Base-by-base conservation (phyloP, 1,140 invertebrate genomes). In the Bombus waltoni region DNA sequence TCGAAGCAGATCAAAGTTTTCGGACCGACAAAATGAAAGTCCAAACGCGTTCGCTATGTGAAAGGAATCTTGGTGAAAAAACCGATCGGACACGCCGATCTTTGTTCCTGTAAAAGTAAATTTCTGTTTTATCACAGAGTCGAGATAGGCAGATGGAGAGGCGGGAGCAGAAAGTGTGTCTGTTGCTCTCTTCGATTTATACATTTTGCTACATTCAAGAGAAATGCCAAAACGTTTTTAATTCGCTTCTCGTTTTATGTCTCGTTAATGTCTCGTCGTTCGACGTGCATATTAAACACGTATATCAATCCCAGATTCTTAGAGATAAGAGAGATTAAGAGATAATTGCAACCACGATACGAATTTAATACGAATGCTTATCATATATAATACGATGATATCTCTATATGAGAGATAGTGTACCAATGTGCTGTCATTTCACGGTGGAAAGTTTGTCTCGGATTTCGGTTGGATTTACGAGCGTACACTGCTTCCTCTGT, bases 11-110 rank as follows among this genome's bases (percentile, higher is more conserved):
- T 88, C 42, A 77, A 81, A 87, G 81, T 91, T 89, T 90, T 90
- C 62, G 81, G 73, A 42, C 32, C 59, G 40, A 77, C n/a, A 57
- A 28, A 86, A 90, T 90, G 89, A 90, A 90, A 90, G 89, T 90
- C 76, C 15, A 78, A 83, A 66, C 68, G n/a, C 76, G 40, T 81
- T 85, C 80, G 53, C 75, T 47, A 18, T 59, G 88, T 89, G 89
- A 90, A 90, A 90, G 81, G 88, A 87, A 66, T 76, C 40, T 57
- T 40, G 25, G n/a, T 18, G 53, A 80, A 75, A 83, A 87, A 89
- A 74, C 25, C 22, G 57, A 81, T 83, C 47, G 53, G 77, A 70
- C 71, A 38, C 79, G 32, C 35, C 40, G 73, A 83, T 70, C 74
- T 70, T 89, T 74, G 71, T 68, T 68, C 66, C 40, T 77, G 88